Evolutionary conservation across 2,113 vertebrate species (phyloP).

Genomic region (Microtus pennsylvanicus): DNA sequence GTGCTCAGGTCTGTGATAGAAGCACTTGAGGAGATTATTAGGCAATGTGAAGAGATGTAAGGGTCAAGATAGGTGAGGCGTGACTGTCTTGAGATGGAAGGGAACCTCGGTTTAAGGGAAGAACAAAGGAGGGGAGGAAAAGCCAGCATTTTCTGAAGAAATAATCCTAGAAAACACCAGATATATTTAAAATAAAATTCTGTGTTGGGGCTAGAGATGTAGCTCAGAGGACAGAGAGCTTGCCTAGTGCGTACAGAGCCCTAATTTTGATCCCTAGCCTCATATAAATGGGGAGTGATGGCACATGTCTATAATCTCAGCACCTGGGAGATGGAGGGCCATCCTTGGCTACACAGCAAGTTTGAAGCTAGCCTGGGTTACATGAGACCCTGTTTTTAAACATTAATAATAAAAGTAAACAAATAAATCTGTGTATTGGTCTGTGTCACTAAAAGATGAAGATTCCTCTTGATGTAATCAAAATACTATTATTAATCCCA

Average conservation of each 20-base stretch:
- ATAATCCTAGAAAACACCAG: background rate
- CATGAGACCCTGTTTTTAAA: background rate
- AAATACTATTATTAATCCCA: background rate
- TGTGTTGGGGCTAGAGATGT: background rate
- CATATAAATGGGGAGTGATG: no score
- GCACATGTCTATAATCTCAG: background rate
- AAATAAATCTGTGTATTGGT: background rate
- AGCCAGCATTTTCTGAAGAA: background rate
- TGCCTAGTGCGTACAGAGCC: no score
- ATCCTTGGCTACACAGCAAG: background rate
- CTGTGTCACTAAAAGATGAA: background rate
- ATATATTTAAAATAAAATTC: background rate
- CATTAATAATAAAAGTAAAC: background rate
- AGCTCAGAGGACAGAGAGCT: background rate
- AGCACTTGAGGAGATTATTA: background rate
- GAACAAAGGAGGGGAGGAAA: background rate
- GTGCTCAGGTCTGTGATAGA: background rate
- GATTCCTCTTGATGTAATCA: background rate
- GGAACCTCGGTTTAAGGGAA: fast-evolving
- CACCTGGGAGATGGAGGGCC: background rate
- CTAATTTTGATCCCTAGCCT: background rate
- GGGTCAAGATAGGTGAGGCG: background rate
- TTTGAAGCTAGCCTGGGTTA: background rate
- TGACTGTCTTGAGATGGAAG: background rate
- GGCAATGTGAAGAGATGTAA: background rate